Base-by-base conservation (phyloP, 1,140 invertebrate species). In the Drosophila bocki region DNA sequence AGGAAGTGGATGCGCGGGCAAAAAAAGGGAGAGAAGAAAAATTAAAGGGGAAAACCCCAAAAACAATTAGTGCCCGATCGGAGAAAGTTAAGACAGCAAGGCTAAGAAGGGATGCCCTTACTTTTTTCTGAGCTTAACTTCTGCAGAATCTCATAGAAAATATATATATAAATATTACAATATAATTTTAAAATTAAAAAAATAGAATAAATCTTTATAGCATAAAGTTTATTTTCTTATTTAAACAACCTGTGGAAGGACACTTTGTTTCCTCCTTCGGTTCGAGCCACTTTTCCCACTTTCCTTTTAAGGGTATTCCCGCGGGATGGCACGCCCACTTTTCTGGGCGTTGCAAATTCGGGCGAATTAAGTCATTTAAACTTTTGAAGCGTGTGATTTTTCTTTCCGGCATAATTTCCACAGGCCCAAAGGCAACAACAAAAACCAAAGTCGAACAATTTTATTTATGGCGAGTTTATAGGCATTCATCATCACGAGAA, bases 331-430 rank as follows among this genome's bases (percentile, higher is more conserved):
- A 57, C 50, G 51, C 64, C 48, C 62, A 65, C 41, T 62, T 54
- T 54, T 45, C 12, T 35, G 45, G 12, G 54, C 15, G 19, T 42
- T 50, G 63, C 44, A 75, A 82, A 82, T 78, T 59, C 74, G 59
- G 68, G 74, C 84, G 74, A 90, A 88, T 90, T 88, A 88, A 90
- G 84, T 90, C 85, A 81, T 90, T 90, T 84, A 84, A 87, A 90
- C 84, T 87, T 78, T 87, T 75, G 72, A 77, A 78, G 84, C 85
- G 80, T 84, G 78, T 80, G 84, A 87, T 87, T 87, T 83, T 71
- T 74, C 77, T 83, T 88, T 87, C 80, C 83, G 71, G 80, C 62
- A 80, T 78, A 78, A 84, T 84, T 90, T 80, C 65, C 75, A 75
- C 60, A 22, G 71, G 13, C 47, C 54, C 54, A 59, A 17, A 11